Evolutionary conservation across 2,888 invertebrate species (phyloP).

Genomic region (Azorinus chamasolen): DNA sequence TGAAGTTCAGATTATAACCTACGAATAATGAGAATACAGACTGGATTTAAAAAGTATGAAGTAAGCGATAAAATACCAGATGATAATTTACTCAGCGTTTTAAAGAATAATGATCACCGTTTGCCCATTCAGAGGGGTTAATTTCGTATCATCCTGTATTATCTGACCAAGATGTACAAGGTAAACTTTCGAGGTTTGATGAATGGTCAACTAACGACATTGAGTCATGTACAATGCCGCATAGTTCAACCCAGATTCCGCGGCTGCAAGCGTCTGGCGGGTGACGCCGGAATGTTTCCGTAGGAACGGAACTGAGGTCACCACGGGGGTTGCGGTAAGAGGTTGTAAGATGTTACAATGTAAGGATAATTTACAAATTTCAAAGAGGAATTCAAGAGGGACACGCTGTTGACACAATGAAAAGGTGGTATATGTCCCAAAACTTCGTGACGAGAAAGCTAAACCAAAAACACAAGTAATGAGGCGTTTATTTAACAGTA

Average conservation of each 20-base stretch:
- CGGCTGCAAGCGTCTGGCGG: not conserved
- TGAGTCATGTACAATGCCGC: slow-evolving; percentile 3
- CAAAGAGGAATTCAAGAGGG: slow-evolving; percentile 7
- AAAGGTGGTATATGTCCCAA: no score
- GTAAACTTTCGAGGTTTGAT: slow-evolving; percentile 8
- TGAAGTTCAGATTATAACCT: no score
- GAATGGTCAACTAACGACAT: slow-evolving; percentile 7
- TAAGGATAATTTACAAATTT: slow-evolving; percentile 7
- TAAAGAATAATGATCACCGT: not conserved
- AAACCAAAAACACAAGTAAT: no score
- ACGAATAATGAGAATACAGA: no score
- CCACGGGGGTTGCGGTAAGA: not conserved
- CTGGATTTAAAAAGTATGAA: no score
- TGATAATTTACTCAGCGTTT: not conserved
- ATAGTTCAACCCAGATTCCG: slow-evolving; percentile 4
- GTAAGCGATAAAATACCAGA: no score
- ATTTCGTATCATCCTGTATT: slow-evolving; percentile 2
- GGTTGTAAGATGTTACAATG: slow-evolving; percentile 2
- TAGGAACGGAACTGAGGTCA: slow-evolving; percentile 2
- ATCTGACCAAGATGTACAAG: not conserved
- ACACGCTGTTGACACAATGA: not conserved
- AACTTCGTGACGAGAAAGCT: no score
- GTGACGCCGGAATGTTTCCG: not conserved
- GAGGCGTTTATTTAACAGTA: no score
- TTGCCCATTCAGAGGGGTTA: not conserved